Evolutionary conservation across 2,113 vertebrate species (phyloP).

Genomic region (Rhinolophus ferrumequinum): DNA sequence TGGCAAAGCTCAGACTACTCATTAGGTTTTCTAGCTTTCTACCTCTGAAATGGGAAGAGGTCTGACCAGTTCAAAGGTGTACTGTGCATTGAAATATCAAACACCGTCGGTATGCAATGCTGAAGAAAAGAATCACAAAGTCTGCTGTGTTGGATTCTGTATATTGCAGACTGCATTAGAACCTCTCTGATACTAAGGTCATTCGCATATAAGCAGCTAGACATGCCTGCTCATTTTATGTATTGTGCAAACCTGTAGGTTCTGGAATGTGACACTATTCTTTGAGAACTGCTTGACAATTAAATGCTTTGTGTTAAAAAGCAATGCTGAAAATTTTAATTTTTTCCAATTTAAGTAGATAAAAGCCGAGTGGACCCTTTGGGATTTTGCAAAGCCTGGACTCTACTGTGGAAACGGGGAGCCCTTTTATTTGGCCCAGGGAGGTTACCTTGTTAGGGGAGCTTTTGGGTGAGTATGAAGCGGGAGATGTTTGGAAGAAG

Average conservation of each 20-base stretch:
- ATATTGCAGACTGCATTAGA: not conserved
- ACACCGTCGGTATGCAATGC: too few relatives aligned
- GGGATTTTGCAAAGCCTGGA: not conserved
- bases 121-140: not conserved
- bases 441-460: not conserved
- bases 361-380: not conserved
- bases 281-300: not conserved
- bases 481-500: not conserved
- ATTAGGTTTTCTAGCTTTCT: not conserved
- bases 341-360: slow-evolving; percentile 39
- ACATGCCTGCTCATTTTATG: not conserved
- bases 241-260: not conserved
- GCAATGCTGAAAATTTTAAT: not conserved
- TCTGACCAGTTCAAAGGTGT: not conserved
- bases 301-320: slow-evolving; percentile 26
- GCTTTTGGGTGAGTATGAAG: not conserved
- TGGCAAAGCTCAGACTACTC: not conserved
- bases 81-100: not conserved
- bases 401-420: not conserved
- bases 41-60: not conserved
- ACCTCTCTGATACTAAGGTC: not conserved
- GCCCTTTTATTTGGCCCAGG: not conserved
- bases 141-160: not conserved
- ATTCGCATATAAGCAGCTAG: not conserved
- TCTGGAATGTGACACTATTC: not conserved